phyloP scores from a whole-genome alignment of 1,140 invertebrate species.

The Bombus terrestris region DNA sequence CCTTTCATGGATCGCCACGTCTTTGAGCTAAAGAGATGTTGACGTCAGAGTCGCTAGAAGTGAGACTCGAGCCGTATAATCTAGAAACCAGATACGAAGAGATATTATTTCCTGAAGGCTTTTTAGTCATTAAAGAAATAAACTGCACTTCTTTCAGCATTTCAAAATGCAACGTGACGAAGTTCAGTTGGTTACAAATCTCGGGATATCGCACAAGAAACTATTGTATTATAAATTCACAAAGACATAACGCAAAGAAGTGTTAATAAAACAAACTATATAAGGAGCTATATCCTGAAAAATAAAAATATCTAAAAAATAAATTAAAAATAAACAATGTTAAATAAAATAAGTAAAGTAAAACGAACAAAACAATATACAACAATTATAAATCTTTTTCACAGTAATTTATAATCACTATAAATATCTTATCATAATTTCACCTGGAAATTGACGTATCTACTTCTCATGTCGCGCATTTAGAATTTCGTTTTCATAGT shows the following conservation, averaged over 20 bases:
- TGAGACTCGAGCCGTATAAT: constrained; percentile 19
- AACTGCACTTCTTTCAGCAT: not conserved
- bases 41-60: constrained; percentile 2
- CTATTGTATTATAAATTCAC: not conserved
- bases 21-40: constrained; percentile 4
- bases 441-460: not conserved
- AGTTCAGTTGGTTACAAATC: not conserved
- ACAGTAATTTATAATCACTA: too few species aligned
- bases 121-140: not conserved
- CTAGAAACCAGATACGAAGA: constrained; percentile 1
- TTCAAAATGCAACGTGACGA: not conserved
- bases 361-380: not conserved
- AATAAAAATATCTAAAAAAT: not conserved
- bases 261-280: not conserved
- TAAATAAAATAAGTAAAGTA: not conserved
- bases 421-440: too few species aligned
- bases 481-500: not conserved
- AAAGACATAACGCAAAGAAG: not conserved
- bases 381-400: not conserved
- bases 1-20: constrained; percentile 6
- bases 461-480: not conserved
- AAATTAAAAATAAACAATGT: not conserved
- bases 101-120: constrained; percentile 23
- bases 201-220: not conserved
- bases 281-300: not conserved